Conservation (phyloP, 2,888 invertebrate species). For the Fragum fragum region DNA sequence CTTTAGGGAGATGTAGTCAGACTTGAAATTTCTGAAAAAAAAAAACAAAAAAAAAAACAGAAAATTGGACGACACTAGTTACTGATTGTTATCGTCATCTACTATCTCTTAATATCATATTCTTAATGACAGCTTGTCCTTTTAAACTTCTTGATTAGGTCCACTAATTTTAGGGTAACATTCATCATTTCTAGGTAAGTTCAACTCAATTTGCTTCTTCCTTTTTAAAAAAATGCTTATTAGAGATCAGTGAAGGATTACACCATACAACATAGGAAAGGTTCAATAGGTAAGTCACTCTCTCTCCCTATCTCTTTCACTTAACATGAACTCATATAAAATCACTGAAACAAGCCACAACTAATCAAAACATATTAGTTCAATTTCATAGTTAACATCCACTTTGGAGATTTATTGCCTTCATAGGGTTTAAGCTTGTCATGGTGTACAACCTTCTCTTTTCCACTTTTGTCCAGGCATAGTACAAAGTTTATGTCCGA, state of each 20-base stretch:
- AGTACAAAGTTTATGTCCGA: too few relatives aligned
- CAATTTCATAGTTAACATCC: conserved; percentile 1
- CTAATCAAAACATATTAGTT: background rate
- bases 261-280: background rate
- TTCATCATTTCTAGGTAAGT: background rate
- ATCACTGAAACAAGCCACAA: background rate
- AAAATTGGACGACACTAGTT: conserved; percentile 2
- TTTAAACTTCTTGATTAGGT: background rate
- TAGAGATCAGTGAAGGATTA: background rate
- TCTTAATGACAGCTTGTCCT: background rate
- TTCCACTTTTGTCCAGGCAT: too few relatives aligned
- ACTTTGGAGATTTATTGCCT: conserved; percentile 2
- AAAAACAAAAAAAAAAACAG: too few relatives aligned
- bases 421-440: too few relatives aligned
- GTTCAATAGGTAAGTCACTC: too few relatives aligned
- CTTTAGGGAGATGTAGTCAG: too few relatives aligned
- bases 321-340: background rate
- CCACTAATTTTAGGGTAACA: background rate
- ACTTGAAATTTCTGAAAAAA: conserved; percentile 4
- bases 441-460: too few relatives aligned
- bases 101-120: background rate
- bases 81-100: background rate
- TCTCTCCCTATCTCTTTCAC: background rate
- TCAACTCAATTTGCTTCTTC: background rate
- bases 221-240: background rate